Evolutionary conservation across 2,888 invertebrate species (phyloP).

Genomic region (Spialia ferax): DNA sequence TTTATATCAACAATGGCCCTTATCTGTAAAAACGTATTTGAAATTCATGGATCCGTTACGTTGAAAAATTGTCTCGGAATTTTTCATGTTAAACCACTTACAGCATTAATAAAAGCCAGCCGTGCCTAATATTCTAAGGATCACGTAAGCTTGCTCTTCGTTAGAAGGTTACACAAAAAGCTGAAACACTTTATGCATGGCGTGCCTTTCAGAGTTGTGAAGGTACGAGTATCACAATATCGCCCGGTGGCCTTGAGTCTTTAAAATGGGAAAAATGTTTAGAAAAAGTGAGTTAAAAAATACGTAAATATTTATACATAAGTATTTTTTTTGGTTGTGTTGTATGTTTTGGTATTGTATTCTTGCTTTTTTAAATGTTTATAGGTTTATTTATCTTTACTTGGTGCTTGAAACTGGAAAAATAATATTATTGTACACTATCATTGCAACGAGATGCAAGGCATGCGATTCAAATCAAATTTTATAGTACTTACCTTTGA

Average conservation of each 20-base stretch:
- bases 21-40: slow-evolving; percentile 81
- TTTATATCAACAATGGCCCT: slow-evolving; percentile 81
- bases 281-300: background rate
- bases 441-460: no score
- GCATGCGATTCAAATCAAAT: no score
- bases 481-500: no score
- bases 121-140: slow-evolving; percentile 36
- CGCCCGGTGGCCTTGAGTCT: slow-evolving; percentile 24
- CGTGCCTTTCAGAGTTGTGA: slow-evolving; percentile 18
- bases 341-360: no score
- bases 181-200: slow-evolving; percentile 26
- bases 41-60: slow-evolving; percentile 77
- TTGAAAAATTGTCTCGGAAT: slow-evolving; percentile 74
- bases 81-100: slow-evolving; percentile 72
- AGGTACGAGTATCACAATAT: slow-evolving; percentile 29
- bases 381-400: no score
- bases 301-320: no score
- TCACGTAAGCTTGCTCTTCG: slow-evolving; percentile 31
- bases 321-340: no score
- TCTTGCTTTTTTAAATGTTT: no score
- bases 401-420: no score
- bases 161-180: slow-evolving; percentile 29
- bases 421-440: no score
- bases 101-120: slow-evolving; percentile 52
- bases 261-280: slow-evolving; percentile 7